Percentiles rank a stretch among this genome's conserved stretches.
Evolutionary conservation across 2,113 vertebrate genomes (phyloP).

Genomic region (Lasiurus cinereus): DNA sequence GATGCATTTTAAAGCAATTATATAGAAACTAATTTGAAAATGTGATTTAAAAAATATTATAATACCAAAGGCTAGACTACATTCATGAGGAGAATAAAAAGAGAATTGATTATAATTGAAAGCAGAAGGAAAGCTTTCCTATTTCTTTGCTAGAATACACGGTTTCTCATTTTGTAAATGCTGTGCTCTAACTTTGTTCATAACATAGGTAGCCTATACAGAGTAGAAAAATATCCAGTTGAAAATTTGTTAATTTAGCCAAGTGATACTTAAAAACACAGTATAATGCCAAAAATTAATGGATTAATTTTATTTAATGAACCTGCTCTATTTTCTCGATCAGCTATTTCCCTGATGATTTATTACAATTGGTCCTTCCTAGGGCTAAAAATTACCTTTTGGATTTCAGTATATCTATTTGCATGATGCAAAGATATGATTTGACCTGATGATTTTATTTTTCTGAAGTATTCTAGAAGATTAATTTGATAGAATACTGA

Average conservation of each 20-base stretch:
- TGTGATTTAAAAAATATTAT: conserved; percentile 57
- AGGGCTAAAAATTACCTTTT: conserved; percentile 59
- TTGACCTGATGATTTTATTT: conserved; percentile 57
- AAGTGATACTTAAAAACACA: conserved; percentile 74
- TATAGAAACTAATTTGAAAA: conserved; percentile 39
- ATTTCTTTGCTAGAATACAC: not conserved
- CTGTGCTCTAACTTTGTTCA: conserved; percentile 51
- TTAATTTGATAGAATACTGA: conserved; percentile 20
- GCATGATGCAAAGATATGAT: conserved; percentile 13
- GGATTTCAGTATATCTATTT: conserved; percentile 37
- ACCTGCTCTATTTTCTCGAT: conserved; percentile 48
- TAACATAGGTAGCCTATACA: conserved; percentile 55
- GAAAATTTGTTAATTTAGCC: conserved; percentile 68
- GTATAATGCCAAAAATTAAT: conserved; percentile 54
- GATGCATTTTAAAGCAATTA: conserved; percentile 42
- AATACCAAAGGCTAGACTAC: conserved; percentile 4
- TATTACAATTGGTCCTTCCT: conserved; percentile 57
- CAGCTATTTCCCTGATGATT: conserved; percentile 59
- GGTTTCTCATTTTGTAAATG: conserved; percentile 59
- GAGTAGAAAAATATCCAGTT: conserved; percentile 56
- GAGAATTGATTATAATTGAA: conserved; percentile 56
- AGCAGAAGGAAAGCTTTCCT: conserved; percentile 48
- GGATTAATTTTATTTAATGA: conserved; percentile 64
- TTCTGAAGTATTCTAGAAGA: conserved; percentile 22
- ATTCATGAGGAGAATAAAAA: conserved; percentile 37